Evolutionary conservation across 1,140 invertebrate genomes (phyloP).

Genomic region (Centruroides vittatus): DNA sequence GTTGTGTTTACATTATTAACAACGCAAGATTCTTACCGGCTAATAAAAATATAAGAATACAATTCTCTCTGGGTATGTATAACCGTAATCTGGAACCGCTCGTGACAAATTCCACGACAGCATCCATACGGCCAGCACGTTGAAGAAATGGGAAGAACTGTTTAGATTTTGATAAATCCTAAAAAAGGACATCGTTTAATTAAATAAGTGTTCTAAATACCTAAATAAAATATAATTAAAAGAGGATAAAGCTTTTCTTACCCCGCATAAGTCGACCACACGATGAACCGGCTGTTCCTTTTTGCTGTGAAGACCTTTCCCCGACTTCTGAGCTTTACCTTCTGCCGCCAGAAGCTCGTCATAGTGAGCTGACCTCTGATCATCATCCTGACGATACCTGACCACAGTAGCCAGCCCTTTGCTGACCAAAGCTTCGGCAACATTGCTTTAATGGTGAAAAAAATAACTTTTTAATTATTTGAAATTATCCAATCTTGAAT

Average conservation of each 20-base stretch:
- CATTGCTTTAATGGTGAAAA: constrained; percentile 47
- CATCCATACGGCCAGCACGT: constrained; percentile 58
- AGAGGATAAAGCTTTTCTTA: constrained; percentile 23
- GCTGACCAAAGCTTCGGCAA: constrained; percentile 82
- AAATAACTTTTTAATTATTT: no score
- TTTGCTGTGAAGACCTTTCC: constrained; percentile 67
- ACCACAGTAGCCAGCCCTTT: constrained; percentile 88
- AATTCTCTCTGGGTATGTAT: constrained; percentile 88
- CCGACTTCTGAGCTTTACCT: constrained; percentile 72
- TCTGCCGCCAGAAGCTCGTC: constrained; percentile 89
- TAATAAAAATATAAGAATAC: constrained; percentile 84
- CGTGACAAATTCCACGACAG: constrained; percentile 87
- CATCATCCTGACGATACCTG: constrained; percentile 84
- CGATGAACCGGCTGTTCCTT: constrained; percentile 62
- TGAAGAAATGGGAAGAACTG: constrained; percentile 83
- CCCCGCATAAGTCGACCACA: constrained; percentile 72
- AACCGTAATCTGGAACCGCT: constrained; percentile 82
- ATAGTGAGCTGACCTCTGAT: constrained; percentile 86
- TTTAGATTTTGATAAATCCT: constrained; percentile 71
- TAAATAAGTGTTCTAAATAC: background rate
- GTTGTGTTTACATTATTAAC: no score
- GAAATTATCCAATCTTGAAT: no score
- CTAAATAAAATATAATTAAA: no score
- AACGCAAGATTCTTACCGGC: constrained; percentile 37
- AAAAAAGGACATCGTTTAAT: constrained; percentile 3